A percentile compares a stretch with the other conserved stretches of the same genome.
phyloP scores from a whole-genome alignment of 1,140 invertebrate genomes.

The Penaeus chinensis region DNA sequence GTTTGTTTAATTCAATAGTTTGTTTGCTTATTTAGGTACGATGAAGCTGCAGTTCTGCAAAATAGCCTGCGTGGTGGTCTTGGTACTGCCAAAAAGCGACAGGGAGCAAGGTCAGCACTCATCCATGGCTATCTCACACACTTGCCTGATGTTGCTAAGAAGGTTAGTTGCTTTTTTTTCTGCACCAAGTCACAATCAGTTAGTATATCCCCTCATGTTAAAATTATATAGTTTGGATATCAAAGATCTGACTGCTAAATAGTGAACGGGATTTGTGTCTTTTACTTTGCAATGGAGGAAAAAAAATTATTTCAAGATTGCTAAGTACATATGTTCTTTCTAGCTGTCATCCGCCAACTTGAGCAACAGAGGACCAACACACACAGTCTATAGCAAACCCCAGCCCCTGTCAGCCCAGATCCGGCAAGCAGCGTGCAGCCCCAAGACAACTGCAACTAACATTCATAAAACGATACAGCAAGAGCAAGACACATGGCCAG shows the following conservation, averaged over 20 bases:
- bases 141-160: conserved; percentile 64
- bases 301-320: background rate
- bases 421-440: conserved; percentile 38
- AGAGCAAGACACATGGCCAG: conserved; percentile 3
- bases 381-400: conserved; percentile 37
- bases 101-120: conserved; percentile 67
- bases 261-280: background rate
- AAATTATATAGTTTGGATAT: background rate
- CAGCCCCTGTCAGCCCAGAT: conserved; percentile 58
- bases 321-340: background rate
- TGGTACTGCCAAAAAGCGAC: conserved; percentile 64
- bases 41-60: conserved; percentile 58
- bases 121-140: conserved; percentile 67
- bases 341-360: conserved; percentile 25
- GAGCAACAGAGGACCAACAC: background rate
- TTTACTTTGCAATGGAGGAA: background rate
- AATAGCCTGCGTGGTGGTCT: conserved; percentile 33
- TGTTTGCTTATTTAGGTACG: conserved; percentile 67
- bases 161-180: background rate
- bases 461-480: conserved; percentile 4
- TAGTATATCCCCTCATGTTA: background rate
- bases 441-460: conserved; percentile 16
- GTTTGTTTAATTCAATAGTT: conserved; percentile 65
- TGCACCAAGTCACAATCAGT: background rate
- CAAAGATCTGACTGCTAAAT: background rate